Conservation (phyloP, 2,888 invertebrate genomes). For the Cantharis rufa region DNA sequence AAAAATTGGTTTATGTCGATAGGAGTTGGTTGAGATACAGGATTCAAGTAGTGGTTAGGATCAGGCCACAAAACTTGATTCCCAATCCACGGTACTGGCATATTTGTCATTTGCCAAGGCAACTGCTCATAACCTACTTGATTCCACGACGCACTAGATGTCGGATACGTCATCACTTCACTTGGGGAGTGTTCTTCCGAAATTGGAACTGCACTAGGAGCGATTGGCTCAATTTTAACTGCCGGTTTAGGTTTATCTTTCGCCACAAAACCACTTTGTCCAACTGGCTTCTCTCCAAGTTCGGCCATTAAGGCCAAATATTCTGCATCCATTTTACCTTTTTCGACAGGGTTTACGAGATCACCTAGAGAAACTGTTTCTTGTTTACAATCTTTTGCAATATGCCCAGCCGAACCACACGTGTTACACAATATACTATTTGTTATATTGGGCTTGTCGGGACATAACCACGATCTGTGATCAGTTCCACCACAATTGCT, state of each 20-base stretch:
- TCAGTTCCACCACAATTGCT: constrained; percentile 92
- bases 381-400: constrained; percentile 93
- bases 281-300: constrained; percentile 84
- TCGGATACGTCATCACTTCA: no score
- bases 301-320: constrained; percentile 99
- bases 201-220: no score
- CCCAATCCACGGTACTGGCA: no score
- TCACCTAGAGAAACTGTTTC: constrained; percentile 75
- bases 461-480: constrained; percentile 95
- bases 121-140: no score
- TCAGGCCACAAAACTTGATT: no score
- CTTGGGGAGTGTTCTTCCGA: no score
- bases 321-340: constrained; percentile 95
- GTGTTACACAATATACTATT: constrained; percentile 94
- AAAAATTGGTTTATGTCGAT: no score
- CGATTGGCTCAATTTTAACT: constrained; percentile 42
- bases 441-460: constrained; percentile 95
- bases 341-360: constrained; percentile 59
- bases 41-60: no score
- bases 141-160: no score
- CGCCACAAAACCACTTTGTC: constrained; percentile 40
- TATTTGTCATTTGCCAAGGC: no score
- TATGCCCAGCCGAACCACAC: constrained; percentile 98
- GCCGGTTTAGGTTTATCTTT: constrained; percentile 35
- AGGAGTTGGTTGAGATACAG: no score